Base-by-base conservation (phyloP, 2,888 invertebrate genomes). In the Drosophila meridiana region DNA sequence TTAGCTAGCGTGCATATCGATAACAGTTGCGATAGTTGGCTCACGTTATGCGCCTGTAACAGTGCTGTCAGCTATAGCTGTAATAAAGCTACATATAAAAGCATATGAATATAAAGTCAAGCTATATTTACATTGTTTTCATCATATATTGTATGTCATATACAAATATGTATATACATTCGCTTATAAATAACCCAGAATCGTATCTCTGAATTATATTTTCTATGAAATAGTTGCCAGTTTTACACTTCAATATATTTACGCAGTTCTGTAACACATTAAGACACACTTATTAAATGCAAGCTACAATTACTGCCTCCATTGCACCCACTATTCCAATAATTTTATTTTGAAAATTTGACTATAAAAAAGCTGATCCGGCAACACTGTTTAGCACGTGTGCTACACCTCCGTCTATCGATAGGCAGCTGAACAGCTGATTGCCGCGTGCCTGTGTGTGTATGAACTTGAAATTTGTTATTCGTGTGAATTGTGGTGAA, bases 391-490 rank as follows among this genome's bases (percentile, higher is more conserved):
- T 9, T 8, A n/a, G 20, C 62, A 67, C 73, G 57, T 63, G 65
- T 45, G n/a, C 26, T 57, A 47, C 52, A 69, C 28, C 56, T 30
- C 50, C 52, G 56, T 9, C 57, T 64, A 64, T 76, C 80, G 77
- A 81, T 78, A 70, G 58, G 40, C 45, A 13, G 20, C 0, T 6
- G 11, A 38, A 14, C 81, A 76, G 78, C 81, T 78, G 78, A 64
- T 67, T 43, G 2, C 6, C 20, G 2, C 11, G 40, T 26, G 28
- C 4, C 28, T 47, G 42, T 38, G 53, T 50, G 48, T 69, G 52
- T 52, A 64, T 80, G 71, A 78, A 80, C 78, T 78, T 71, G 76
- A 78, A 79, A 42, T 55, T 69, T 61, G 38, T 28, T 47, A 42
- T 67, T 30, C 38, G 60, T 59, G 66, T 60, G 55, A 66, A 64